Percentiles rank a stretch among this genome's conserved stretches.
These are phyloP conservation scores for Coreoperca whiteheadi DNA, from an alignment of 2,113 vertebrate genomes.

Conservation along the genomic window DNA sequence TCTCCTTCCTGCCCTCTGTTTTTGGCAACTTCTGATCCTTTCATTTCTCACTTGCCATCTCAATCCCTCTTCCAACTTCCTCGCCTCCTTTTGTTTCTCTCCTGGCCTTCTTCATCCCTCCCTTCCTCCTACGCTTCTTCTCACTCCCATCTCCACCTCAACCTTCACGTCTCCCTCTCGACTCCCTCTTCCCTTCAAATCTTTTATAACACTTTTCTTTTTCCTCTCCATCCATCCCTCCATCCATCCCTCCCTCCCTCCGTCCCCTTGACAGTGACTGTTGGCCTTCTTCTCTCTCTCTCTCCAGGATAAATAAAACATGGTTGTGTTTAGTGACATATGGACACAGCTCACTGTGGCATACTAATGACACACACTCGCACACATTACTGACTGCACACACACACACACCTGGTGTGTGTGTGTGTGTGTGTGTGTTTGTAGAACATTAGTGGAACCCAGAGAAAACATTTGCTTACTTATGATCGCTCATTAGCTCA, in stretches of 20 bases:
- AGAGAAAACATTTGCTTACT: constrained; percentile 81
- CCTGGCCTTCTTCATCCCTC: background rate
- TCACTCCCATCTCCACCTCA: background rate
- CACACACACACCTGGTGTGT: constrained; percentile 40
- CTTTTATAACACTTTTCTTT: background rate
- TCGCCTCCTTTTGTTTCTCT: background rate
- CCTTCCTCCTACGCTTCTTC: background rate
- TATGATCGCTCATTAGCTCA: constrained; percentile 78
- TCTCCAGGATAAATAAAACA: constrained; percentile 80
- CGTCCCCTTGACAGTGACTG: constrained; percentile 54
- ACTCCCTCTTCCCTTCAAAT: background rate
- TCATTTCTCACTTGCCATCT: background rate
- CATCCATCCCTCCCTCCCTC: constrained; percentile 7
- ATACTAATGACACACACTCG: constrained; percentile 80
- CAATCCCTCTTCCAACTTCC: background rate
- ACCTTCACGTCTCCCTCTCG: background rate
- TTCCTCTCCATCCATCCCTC: constrained; percentile 1
- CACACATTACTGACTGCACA: constrained; percentile 38
- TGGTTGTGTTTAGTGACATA: constrained; percentile 82
- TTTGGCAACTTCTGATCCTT: background rate
- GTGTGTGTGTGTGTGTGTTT: constrained; percentile 55
- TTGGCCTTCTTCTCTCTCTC: constrained; percentile 45
- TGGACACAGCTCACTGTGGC: constrained; percentile 80
- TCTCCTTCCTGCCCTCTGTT: background rate
- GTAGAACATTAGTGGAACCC: constrained; percentile 77